phyloP scores from a whole-genome alignment of 2,113 vertebrate species.

The Strix uralensis region DNA sequence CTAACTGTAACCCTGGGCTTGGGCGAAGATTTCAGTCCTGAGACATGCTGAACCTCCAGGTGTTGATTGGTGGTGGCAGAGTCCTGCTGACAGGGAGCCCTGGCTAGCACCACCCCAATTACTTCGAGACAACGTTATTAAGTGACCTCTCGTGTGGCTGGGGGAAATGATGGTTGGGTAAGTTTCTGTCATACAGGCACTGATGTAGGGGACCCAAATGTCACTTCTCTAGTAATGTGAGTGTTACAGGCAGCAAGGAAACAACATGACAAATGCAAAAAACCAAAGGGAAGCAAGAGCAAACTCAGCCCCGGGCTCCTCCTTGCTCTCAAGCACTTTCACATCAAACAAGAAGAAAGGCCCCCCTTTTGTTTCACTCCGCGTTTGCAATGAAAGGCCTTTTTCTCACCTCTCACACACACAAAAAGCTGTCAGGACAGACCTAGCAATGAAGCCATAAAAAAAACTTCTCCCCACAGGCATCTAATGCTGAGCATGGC shows the following conservation, averaged over 20 bases:
- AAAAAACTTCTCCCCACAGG: not conserved
- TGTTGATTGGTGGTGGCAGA: fast-evolving
- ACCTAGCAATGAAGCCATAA: not conserved
- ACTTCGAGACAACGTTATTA: fast-evolving
- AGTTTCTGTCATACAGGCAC: not conserved
- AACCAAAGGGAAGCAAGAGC: not conserved
- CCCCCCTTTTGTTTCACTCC: not conserved
- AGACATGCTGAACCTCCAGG: not conserved
- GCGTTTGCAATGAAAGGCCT: not conserved
- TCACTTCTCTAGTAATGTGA: not conserved
- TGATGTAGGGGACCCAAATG: not conserved
- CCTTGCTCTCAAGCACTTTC: not conserved
- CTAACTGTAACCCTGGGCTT: not conserved
- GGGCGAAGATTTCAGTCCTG: not conserved
- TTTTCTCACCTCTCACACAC: not conserved
- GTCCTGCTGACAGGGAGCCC: not conserved
- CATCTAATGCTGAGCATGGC: not conserved
- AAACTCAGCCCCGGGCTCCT: not conserved
- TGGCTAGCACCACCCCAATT: fast-evolving
- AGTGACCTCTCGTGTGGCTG: not conserved
- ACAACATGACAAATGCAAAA: not conserved
- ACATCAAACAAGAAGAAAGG: not conserved
- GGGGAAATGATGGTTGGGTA: not conserved
- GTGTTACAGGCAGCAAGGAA: not conserved
- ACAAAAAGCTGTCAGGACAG: not conserved